phyloP scores from a whole-genome alignment of 2,113 vertebrate genomes.

The Capreolus pygargus region DNA sequence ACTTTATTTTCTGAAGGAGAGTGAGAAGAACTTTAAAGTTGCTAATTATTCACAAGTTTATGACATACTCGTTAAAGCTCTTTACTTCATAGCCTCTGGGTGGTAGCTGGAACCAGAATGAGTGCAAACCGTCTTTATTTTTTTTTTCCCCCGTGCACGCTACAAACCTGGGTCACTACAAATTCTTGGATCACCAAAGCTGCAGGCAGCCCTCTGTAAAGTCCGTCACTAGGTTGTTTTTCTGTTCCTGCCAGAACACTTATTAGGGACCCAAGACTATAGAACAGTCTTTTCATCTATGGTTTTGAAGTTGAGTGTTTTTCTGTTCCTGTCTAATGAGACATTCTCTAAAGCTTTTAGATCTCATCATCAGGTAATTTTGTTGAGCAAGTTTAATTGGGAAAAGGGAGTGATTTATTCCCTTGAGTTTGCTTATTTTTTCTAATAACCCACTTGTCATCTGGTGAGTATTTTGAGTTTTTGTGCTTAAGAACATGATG shows the following conservation, averaged over 20 bases:
- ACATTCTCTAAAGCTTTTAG: neutral
- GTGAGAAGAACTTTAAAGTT: neutral
- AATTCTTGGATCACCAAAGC: neutral
- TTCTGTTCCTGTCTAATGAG: neutral
- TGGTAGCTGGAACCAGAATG: neutral
- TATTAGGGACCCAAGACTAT: neutral
- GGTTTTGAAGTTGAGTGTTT: slow-evolving; percentile 7
- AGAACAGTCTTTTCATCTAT: neutral
- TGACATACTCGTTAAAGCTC: neutral
- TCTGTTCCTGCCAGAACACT: neutral
- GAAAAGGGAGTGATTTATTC: neutral
- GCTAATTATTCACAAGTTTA: neutral
- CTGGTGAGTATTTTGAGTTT: neutral
- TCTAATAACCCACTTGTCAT: neutral
- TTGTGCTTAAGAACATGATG: neutral
- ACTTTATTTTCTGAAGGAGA: neutral
- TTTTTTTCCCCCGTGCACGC: neutral
- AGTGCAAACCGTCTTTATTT: neutral
- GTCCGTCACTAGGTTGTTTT: neutral
- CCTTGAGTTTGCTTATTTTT: slow-evolving; percentile 12
- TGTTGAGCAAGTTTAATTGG: neutral
- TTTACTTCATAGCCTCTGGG: neutral
- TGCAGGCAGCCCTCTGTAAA: neutral
- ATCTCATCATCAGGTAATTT: slow-evolving; percentile 2
- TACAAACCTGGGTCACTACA: neutral